Evolutionary conservation across 2,797 vertebrate genomes (phyloP).

Genomic region (Darevskia mixta): DNA sequence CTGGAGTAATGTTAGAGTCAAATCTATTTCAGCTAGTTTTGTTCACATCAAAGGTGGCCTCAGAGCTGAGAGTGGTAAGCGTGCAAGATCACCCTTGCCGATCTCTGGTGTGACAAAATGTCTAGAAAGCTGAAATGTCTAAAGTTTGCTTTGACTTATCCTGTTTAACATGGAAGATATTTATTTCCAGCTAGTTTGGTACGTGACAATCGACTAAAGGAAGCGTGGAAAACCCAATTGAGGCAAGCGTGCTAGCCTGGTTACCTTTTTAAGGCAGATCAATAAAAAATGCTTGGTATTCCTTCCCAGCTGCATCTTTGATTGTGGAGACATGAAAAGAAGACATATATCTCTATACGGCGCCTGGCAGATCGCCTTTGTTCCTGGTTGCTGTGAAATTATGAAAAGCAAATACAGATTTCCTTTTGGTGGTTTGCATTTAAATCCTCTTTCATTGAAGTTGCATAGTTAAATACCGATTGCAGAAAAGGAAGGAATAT

Average conservation of each 20-base stretch:
- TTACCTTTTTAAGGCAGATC: constrained; percentile 28
- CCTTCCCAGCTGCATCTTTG: constrained; percentile 18
- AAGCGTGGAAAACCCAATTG: not conserved
- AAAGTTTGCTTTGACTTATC: constrained; percentile 5
- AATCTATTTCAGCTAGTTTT: not conserved
- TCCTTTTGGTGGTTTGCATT: constrained; percentile 35
- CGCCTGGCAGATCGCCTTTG: not conserved
- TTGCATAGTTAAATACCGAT: constrained; percentile 30
- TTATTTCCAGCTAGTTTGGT: not conserved
- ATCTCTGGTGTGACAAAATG: not conserved
- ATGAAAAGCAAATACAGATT: constrained; percentile 39
- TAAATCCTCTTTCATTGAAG: constrained; percentile 23
- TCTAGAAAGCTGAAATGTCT: not conserved
- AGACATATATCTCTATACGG: not conserved
- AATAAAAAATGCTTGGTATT: not conserved
- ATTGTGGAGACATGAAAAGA: constrained; percentile 32
- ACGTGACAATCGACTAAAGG: not conserved
- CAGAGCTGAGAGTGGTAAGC: not conserved
- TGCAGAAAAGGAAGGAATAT: too few species aligned
- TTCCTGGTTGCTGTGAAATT: constrained; percentile 16
- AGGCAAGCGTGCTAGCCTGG: not conserved
- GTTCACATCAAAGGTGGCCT: too few species aligned
- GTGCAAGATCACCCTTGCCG: not conserved
- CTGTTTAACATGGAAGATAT: not conserved
- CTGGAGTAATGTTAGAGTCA: not conserved